phyloP scores from a whole-genome alignment of 2,888 invertebrate species.

The Cetonia aurata region DNA sequence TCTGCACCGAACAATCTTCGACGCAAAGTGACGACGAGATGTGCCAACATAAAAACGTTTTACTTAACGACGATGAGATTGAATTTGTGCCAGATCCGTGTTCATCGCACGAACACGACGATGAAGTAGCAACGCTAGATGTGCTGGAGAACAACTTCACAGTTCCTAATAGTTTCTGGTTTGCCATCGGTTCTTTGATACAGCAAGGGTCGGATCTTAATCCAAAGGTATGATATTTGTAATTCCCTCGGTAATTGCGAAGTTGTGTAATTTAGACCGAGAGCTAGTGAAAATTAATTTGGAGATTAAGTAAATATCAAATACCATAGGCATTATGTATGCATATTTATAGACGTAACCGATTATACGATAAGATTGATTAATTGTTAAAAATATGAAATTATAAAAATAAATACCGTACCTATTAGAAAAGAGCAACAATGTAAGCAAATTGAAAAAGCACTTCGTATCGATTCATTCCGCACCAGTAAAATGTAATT shows the following conservation, averaged over 20 bases:
- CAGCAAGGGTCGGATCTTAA: conserved; percentile 86
- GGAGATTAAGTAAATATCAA: conserved; percentile 13
- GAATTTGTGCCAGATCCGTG: conserved; percentile 53
- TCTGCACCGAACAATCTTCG: conserved; percentile 43
- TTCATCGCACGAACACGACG: conserved; percentile 51
- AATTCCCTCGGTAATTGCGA: conserved; percentile 31
- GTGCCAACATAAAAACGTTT: conserved; percentile 23
- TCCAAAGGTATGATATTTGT: conserved; percentile 73
- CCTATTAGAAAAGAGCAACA: no score
- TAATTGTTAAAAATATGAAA: no score
- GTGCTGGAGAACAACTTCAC: conserved; percentile 84
- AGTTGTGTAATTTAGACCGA: conserved; percentile 35
- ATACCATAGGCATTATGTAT: background rate
- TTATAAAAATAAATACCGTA: no score
- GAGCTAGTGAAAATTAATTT: conserved; percentile 23
- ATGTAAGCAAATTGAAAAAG: no score
- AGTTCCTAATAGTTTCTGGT: conserved; percentile 88
- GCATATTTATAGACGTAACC: no score
- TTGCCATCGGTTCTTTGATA: conserved; percentile 90
- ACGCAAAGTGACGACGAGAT: conserved; percentile 45
- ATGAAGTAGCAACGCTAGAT: conserved; percentile 52
- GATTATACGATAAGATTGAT: no score
- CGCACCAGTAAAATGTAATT: no score
- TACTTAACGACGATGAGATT: conserved; percentile 50
- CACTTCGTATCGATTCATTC: no score